Base-by-base conservation (phyloP, 2,888 invertebrate genomes). In the Camptogramma bilineatum region DNA sequence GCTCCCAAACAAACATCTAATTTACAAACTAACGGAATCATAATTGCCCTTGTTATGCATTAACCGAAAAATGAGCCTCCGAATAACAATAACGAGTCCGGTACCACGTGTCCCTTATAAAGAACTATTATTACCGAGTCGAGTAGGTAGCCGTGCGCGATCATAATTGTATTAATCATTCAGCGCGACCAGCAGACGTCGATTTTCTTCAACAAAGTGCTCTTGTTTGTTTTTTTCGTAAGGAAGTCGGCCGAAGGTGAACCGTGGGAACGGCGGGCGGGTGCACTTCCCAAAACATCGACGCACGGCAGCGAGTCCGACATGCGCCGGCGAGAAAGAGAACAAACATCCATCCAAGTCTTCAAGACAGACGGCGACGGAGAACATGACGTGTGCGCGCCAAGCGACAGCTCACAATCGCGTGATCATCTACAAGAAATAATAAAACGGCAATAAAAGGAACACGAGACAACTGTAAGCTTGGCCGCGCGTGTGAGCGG, bases 241-340 rank as follows among this genome's bases (percentile, higher is more conserved):
- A 92, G 93, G 93, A 93, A 92, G 92, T 91, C 90, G 87, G 84
- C 85, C 87, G 90, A 91, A 90, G 91, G 91, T 90, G 88, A 88
- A 93, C 92, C 93, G 93, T 93, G 93, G 93, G 93, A 93, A 93
- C 91, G 89, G 64, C 88, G 88, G 89, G 88, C 93, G 91, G 93
- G 93, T 93, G 93, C 93, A 92, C 93, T 93, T 93, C 93, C 93
- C 93, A 93, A 93, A 93, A 93, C 93, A 93, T 91, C 92, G 90
- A 87, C 91, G 91, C 91, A 91, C 91, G 90, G 91, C 92, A 90
- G 91, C 91, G 84, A 84, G 85, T 80, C 83, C 86, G 89, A 90
- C 91, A 88, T 88, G 90, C 89, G 91, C 89, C 88, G 85, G 77
- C 68, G 68, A 56, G 74, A 90, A 74, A 68, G 87, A 85, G 86